Percentiles rank a stretch among this genome's conserved stretches.
Conservation (phyloP, 2,113 vertebrate species). For the Chrysemys picta region DNA sequence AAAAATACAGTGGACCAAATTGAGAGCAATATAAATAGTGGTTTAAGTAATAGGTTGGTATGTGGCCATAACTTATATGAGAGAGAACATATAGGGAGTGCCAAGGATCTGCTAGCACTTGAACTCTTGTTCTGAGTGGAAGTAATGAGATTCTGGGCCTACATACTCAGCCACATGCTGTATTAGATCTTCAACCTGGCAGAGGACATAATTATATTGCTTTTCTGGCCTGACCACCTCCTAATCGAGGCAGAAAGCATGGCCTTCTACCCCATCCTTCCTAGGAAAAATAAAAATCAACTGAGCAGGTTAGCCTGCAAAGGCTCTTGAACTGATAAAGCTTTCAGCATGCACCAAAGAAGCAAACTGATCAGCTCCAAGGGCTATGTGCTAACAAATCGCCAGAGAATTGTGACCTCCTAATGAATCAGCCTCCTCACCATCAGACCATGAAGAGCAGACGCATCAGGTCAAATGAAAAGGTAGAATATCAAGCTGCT, state of each 20-base stretch:
- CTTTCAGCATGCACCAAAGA: not conserved
- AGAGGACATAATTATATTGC: not conserved
- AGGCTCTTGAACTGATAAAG: not conserved
- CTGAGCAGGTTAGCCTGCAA: conserved; percentile 3
- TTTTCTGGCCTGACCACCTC: not conserved
- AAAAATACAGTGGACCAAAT: not conserved
- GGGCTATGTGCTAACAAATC: not conserved
- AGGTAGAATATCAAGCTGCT: not conserved
- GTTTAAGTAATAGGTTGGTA: not conserved
- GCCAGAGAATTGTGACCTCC: not conserved
- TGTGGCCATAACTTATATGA: fast-evolving
- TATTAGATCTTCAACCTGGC: conserved; percentile 21
- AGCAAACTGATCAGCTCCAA: not conserved
- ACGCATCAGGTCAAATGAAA: not conserved
- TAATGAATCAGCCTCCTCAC: not conserved
- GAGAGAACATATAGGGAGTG: not conserved
- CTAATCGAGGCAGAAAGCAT: not conserved
- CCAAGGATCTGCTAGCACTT: not conserved
- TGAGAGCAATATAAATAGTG: not conserved
- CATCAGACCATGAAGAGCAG: not conserved
- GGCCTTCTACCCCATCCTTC: conserved; percentile 1
- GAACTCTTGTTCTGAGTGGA: not conserved
- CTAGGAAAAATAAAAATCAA: conserved; percentile 21
- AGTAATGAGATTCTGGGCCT: not conserved
- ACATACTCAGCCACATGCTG: not conserved